Base-by-base conservation (phyloP, 2,888 invertebrate species). In the Hirtodrosophila histrioides region DNA sequence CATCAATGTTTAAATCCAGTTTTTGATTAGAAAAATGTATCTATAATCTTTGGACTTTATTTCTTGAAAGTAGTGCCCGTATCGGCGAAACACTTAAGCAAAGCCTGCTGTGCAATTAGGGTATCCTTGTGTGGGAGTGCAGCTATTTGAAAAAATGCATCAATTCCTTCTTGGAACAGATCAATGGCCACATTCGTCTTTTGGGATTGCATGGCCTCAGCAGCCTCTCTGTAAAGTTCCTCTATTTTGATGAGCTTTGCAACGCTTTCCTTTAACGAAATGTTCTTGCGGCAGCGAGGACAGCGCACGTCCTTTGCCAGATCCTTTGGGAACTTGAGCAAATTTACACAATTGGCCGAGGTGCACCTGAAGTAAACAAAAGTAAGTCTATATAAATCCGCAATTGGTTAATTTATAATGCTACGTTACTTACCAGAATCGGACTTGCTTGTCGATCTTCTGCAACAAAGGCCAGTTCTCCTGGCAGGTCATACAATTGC, bases 401-500 rank as follows among this genome's bases (percentile, higher is more conserved):
- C 4, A 3, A 1, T 0, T 1, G 7, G 2, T 9, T n/a, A 10
- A 5, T 27, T 27, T 31, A 3, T 8, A 8, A 3, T 1, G 0
- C n/a, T 31, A n/a, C 7, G 2, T 3, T 11, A 74, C 84, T 55
- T 44, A 89, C 91, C 89, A 90, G 58, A 91, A 91, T 54, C 91
- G 58, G 7, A 90, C 91, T 71, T 89, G 90, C 76, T 89, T 92
- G 62, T 92, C 93, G 90, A 95, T 91, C 70, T 93, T 93, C 61
- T 94, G 94, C 45, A 95, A 91, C 0, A 92, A 91, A 0, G 96
- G 95, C 97, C 97, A 97, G 89, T 96, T 94, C 82, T 95, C 94
- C 24, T 89, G 92, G 86, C 97, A 97, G 2, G 96, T 94, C 48
- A 90, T 84, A 86, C 97, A 97, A 40, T 93, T 92, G 86, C 97